phyloP scores from a whole-genome alignment of 2,113 vertebrate species.

The Cariama cristata region DNA sequence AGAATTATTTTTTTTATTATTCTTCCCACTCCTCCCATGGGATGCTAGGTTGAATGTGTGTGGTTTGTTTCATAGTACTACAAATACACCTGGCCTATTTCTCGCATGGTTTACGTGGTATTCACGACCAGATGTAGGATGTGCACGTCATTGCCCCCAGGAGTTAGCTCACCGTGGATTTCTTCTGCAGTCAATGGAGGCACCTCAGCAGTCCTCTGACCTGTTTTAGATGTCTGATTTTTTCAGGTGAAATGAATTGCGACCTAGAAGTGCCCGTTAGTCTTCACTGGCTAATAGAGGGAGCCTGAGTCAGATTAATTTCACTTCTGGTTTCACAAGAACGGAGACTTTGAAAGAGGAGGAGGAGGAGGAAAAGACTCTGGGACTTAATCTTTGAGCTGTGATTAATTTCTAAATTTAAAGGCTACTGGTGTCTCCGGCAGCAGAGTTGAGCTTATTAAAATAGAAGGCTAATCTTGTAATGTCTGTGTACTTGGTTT shows the following conservation, averaged over 20 bases:
- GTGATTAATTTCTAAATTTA: neutral
- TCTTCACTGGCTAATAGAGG: neutral
- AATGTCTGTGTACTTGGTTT: neutral
- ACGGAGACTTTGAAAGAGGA: neutral
- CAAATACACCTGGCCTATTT: accelerated
- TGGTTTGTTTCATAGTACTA: accelerated
- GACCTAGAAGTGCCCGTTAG: neutral
- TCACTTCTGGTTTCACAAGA: neutral
- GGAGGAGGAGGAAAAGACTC: neutral
- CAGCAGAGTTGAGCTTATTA: neutral
- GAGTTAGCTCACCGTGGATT: accelerated
- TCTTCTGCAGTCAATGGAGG: neutral
- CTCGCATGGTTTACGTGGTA: neutral
- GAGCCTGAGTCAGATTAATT: neutral
- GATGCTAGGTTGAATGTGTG: accelerated
- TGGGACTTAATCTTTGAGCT: neutral
- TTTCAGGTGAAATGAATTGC: neutral
- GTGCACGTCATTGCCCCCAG: neutral
- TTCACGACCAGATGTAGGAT: accelerated
- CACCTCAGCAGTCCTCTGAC: neutral
- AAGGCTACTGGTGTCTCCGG: neutral
- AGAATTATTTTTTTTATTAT: too few relatives aligned
- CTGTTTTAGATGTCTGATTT: neutral
- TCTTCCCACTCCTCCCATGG: accelerated
- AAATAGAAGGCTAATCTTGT: neutral